Evolutionary conservation across 64 coral and sea anemone genomes (phyloP), one percentile per base, ranked within the genome.

Genomic region (Porites lutea): DNA sequence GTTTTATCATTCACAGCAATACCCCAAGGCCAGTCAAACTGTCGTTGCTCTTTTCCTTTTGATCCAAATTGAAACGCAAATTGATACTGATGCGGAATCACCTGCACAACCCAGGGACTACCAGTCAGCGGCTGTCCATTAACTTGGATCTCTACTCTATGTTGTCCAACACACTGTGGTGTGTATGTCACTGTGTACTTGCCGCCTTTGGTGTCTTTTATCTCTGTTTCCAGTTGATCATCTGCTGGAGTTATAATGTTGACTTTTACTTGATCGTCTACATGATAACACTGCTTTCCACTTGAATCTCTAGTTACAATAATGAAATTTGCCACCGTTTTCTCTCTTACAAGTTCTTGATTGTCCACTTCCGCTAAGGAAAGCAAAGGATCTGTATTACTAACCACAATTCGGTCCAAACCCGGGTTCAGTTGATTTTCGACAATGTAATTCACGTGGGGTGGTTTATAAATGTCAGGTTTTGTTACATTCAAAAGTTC

Each of bases 271-370:
- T 55, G 7, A 13, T 60, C 86, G 45, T 53, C 37, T 8, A 45
- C 74, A 48, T 52, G 5, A 43, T 88, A 59, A 61, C 71, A 75
- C 22, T 46, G 1, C 46, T 44, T 8, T 51, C 64, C 82, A 52
- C 71, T 46, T 71, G 3, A 15, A 86, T 88, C 59, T 88, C 53
- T 88, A 0, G 86, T 50, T 23, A 76, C 27, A n/a, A 88, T 64
- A 0, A 46, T 10, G 60, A 88, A 88, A 59, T 62, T 74, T 2
- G 18, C 19, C 16, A 46, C 8, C 20, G 27, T 59, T 18, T 19
- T n/a, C 18, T 46, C 13, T 53, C 59, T 2, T 8, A 55, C 52
- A 0, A 64, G 43, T 3, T 60, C 11, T 55, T 55, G 53, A 11
- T 11, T 7, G 5, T 55, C 5, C 53, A 5, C 53, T 55, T 55